These are phyloP conservation scores for Serranus cabrilla DNA, from an alignment of 2,797 vertebrate genomes.

Conservation along the genomic window DNA sequence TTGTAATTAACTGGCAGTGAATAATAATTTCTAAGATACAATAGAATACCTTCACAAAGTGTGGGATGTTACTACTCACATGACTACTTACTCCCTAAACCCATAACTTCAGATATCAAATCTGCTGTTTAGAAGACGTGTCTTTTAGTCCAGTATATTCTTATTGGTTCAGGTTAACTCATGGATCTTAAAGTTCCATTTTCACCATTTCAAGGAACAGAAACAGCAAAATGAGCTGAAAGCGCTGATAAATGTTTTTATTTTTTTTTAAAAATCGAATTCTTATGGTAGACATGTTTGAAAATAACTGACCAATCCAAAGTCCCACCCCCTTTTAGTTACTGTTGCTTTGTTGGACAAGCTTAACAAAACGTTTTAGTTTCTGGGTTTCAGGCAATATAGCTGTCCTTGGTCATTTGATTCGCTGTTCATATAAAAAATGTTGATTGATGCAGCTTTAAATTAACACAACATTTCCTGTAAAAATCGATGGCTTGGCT, in stretches of 20 bases:
- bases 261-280: not conserved
- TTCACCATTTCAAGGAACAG: slow-evolving; percentile 9
- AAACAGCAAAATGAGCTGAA: not conserved
- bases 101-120: not conserved
- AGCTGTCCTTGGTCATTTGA: not conserved
- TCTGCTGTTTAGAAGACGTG: not conserved
- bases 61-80: slow-evolving; percentile 33
- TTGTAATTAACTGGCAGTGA: slow-evolving; percentile 62
- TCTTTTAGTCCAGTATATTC: not conserved
- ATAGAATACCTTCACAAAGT: slow-evolving; percentile 38
- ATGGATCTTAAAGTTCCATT: slow-evolving; percentile 48
- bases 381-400: too few relatives aligned
- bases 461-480: slow-evolving; percentile 48
- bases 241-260: not conserved
- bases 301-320: not conserved
- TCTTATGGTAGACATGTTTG: not conserved
- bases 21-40: slow-evolving; percentile 34
- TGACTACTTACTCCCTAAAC: slow-evolving; percentile 19
- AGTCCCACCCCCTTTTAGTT: too few relatives aligned
- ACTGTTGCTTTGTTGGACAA: too few relatives aligned
- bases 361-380: too few relatives aligned
- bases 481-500: slow-evolving; percentile 50
- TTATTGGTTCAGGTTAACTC: not conserved
- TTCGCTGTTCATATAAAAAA: slow-evolving; percentile 14
- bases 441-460: slow-evolving; percentile 58